A percentile compares a stretch with the other conserved stretches of the same genome.
These are phyloP conservation scores for Brachionus rotundiformis DNA, from an alignment of 1,140 invertebrate species.

Conservation along the genomic window DNA sequence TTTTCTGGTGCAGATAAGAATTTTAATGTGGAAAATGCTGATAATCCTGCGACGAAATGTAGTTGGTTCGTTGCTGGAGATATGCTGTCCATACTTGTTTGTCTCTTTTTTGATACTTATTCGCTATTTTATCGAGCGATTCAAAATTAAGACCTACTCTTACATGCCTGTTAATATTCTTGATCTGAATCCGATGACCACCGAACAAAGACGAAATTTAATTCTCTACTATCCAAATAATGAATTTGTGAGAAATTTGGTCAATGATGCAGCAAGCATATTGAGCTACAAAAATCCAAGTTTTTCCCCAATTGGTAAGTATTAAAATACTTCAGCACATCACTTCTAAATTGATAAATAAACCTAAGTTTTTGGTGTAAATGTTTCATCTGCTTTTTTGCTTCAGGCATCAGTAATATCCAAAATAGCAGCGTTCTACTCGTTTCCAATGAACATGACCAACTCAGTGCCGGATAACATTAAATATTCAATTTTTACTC, in stretches of 20 bases:
- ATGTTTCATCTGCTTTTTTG: constrained; percentile 11
- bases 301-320: constrained; percentile 32
- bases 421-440: constrained; percentile 35
- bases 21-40: constrained; percentile 38
- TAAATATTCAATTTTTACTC: constrained; percentile 38
- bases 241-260: not conserved
- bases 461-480: constrained; percentile 4
- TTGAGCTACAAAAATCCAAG: constrained; percentile 9
- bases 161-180: not conserved
- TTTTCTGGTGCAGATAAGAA: constrained; percentile 24
- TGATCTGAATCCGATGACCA: not conserved
- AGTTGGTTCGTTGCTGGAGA: constrained; percentile 1
- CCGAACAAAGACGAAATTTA: constrained; percentile 15
- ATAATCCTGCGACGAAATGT: constrained; percentile 33
- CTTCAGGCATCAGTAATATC: not conserved
- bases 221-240: constrained; percentile 46
- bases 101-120: constrained; percentile 37
- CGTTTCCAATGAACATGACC: constrained; percentile 8
- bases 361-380: constrained; percentile 29
- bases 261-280: constrained; percentile 12
- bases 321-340: not conserved
- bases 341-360: not conserved
- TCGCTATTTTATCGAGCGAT: constrained; percentile 34
- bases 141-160: constrained; percentile 11
- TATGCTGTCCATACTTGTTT: constrained; percentile 35